phyloP scores from a whole-genome alignment of 2,797 vertebrate genomes.

The Micrastur ruficollis region DNA sequence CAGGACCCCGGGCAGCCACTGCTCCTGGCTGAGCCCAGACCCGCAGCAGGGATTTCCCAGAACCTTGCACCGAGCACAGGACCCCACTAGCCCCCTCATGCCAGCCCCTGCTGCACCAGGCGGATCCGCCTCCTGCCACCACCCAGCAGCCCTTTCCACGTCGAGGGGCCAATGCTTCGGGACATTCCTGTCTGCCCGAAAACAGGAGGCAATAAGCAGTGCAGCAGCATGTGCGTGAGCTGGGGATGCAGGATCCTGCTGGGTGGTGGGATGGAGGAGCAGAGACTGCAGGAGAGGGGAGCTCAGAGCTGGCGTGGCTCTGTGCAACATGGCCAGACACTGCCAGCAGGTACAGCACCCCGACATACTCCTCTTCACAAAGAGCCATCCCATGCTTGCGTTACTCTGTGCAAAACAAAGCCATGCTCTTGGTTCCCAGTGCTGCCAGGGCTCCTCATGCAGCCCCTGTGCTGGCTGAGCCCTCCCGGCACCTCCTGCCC shows the following conservation, averaged over 20 bases:
- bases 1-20: not conserved
- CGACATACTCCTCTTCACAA: not conserved
- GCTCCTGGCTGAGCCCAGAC: not conserved
- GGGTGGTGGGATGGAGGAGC: not conserved
- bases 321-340: not conserved
- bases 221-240: not conserved
- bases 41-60: not conserved
- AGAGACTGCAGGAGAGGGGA: not conserved
- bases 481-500: not conserved
- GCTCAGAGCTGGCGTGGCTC: rapidly evolving
- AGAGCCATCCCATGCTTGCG: rapidly evolving
- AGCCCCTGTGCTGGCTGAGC: not conserved
- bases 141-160: not conserved
- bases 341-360: not conserved
- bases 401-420: not conserved
- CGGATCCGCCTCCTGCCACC: not conserved
- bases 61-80: not conserved
- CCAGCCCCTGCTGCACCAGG: not conserved
- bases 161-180: not conserved
- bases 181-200: not conserved
- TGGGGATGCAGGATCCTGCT: not conserved
- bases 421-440: rapidly evolving
- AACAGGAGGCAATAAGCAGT: not conserved
- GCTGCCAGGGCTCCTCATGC: not conserved
- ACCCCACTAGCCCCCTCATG: rapidly evolving